Evolutionary conservation across 2,888 invertebrate species (phyloP).

Genomic region (Rambutsinella grinnellia): DNA sequence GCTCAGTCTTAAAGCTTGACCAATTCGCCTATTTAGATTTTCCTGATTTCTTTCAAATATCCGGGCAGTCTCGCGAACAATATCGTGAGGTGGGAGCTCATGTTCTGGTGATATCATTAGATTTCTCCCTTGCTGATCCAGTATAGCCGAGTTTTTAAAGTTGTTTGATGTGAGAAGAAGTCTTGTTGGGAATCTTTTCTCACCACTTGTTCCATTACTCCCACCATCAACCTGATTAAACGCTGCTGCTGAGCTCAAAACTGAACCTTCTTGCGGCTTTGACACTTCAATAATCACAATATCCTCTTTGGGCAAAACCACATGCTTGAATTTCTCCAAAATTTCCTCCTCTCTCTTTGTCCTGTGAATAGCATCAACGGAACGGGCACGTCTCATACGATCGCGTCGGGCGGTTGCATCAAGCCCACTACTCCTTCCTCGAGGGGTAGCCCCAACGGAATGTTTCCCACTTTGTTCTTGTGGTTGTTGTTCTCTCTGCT

Average conservation of each 20-base stretch:
- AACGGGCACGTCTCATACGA: conserved; percentile 85
- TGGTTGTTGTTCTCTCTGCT: conserved; percentile 28
- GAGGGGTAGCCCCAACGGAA: conserved; percentile 67
- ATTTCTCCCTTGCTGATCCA: conserved; percentile 58
- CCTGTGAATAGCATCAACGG: conserved; percentile 81
- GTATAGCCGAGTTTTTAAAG: conserved; percentile 22
- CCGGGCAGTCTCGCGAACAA: conserved; percentile 86
- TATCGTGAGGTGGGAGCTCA: conserved; percentile 89
- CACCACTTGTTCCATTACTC: conserved; percentile 6
- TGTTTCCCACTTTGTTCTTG: conserved; percentile 24
- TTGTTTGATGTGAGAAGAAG: conserved; percentile 38
- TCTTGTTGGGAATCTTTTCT: conserved; percentile 44
- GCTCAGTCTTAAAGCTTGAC: conserved; percentile 62
- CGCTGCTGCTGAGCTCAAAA: conserved; percentile 1
- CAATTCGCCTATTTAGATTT: conserved; percentile 58
- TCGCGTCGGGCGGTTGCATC: conserved; percentile 68
- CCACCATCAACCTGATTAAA: conserved; percentile 18
- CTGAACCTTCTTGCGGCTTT: conserved; percentile 52
- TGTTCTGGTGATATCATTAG: conserved; percentile 71
- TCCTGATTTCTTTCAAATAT: conserved; percentile 80
- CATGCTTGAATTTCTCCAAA: conserved; percentile 65
- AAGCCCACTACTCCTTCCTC: conserved; percentile 69
- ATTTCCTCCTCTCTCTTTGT: conserved; percentile 63
- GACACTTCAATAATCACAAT: conserved; percentile 66
- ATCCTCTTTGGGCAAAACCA: conserved; percentile 66